Evolutionary conservation across 2,113 vertebrate species (phyloP).

Genomic region (Sakesphorus luctuosus): DNA sequence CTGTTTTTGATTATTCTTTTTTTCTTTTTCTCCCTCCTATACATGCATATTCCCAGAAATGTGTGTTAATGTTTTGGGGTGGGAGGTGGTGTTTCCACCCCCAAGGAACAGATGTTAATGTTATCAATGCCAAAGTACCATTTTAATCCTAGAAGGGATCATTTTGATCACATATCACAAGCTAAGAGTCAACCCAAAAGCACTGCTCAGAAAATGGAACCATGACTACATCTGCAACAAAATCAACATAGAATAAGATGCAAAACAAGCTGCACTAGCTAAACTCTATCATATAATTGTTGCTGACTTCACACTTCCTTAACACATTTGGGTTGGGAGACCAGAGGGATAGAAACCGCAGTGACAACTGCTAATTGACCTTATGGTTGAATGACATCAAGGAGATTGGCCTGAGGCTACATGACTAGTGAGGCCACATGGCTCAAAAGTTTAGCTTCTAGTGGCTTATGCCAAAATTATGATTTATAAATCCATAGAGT

Average conservation of each 20-base stretch:
- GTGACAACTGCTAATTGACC: neutral
- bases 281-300: neutral
- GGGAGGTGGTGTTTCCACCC: neutral
- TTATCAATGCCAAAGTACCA: neutral
- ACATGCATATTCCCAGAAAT: neutral
- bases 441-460: neutral
- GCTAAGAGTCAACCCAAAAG: neutral
- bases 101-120: neutral
- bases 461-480: neutral
- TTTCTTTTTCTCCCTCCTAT: neutral
- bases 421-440: neutral
- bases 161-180: neutral
- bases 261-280: neutral
- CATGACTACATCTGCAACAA: neutral
- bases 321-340: neutral
- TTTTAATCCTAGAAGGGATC: neutral
- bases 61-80: neutral
- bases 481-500: neutral
- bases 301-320: neutral
- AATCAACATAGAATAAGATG: neutral
- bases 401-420: neutral
- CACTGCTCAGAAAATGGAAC: neutral
- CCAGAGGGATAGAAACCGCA: neutral
- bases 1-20: neutral
- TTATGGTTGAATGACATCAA: neutral